Conservation (phyloP, 2,888 invertebrate genomes). For the Punctoribates punctum region DNA sequence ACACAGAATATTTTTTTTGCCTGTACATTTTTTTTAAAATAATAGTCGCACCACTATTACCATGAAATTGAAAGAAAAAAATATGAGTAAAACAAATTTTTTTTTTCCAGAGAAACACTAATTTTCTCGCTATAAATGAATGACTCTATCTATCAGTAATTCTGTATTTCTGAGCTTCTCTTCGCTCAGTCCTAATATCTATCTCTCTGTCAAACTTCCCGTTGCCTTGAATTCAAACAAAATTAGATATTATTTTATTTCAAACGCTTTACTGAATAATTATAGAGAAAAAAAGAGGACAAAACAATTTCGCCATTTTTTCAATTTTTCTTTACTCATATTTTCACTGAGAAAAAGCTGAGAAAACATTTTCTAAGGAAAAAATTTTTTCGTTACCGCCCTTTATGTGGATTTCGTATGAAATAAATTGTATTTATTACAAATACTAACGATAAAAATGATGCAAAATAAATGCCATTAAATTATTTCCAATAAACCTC, state of each 20-base stretch:
- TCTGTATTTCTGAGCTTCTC: neutral
- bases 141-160: conserved; percentile 12
- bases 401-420: too few relatives aligned
- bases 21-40: neutral
- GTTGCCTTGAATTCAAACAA: conserved; percentile 21
- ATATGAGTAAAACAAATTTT: too few relatives aligned
- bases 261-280: neutral
- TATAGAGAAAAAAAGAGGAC: neutral
- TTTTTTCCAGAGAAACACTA: too few relatives aligned
- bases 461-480: too few relatives aligned
- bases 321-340: neutral
- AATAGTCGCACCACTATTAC: neutral
- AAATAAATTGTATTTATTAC: too few relatives aligned
- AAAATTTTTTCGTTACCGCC: too few relatives aligned
- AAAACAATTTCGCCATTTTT: neutral
- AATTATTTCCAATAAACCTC: too few relatives aligned
- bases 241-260: conserved; percentile 9
- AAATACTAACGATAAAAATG: too few relatives aligned
- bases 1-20: neutral
- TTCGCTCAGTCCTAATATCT: neutral
- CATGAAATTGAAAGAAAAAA: too few relatives aligned
- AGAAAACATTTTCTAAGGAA: too few relatives aligned
- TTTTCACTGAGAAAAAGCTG: too few relatives aligned
- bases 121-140: neutral
- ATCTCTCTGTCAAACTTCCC: conserved; percentile 9